Base-by-base conservation (phyloP, 37 sponge, comb jelly and placozoan genomes). In the Aphrocallistes beatrix region DNA sequence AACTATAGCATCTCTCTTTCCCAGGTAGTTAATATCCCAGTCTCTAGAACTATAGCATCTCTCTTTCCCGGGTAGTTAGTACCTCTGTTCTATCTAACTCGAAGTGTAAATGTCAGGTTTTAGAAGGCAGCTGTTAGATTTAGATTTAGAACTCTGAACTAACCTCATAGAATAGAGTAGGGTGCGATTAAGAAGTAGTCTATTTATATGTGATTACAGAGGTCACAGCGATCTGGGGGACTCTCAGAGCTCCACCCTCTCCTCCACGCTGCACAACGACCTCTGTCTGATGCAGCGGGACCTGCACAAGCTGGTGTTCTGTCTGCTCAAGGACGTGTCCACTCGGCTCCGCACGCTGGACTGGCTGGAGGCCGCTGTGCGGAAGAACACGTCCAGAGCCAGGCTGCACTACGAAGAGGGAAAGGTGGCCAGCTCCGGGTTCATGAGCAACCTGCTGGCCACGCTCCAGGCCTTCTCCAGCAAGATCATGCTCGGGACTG, bases 401-500 rank as follows among this genome's bases (percentile, higher is more conserved):
- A 3, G 75, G 34, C 75, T 60, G 34, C 75, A 60, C 75, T 60
- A 60, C 34, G 75, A 60, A 60, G 75, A 60, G 75, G 3, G 28
- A 3, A 60, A 6, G 3, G 75, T 60, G 34, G 75, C 75, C 34
- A 60, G 75, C 34, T 60, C 75, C 3, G 91, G 94, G 1, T 88
- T 91, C 39, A 85, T 92, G 88, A 82, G 88, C 37, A 97, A 97
- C 82, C 86, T 97, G 36, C 83, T 92, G 36, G 42, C 84, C 0
- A 90, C 94, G 0, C 69, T 97, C 23, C 91, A 90, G 30, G 84
- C 90, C n/a, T 87, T 97, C 38, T 89, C 88, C 34, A 87, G 39
- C 38, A 94, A 88, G 60, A 88, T 97, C 37, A 92, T 86, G 50
- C 82, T 91, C 0, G 83, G 23, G 36, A 87, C 87, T 9, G 95